Evolutionary conservation across 2,797 vertebrate species (phyloP), one percentile per base, ranked within the genome.

Genomic region (Triplophysa bombifrons): DNA sequence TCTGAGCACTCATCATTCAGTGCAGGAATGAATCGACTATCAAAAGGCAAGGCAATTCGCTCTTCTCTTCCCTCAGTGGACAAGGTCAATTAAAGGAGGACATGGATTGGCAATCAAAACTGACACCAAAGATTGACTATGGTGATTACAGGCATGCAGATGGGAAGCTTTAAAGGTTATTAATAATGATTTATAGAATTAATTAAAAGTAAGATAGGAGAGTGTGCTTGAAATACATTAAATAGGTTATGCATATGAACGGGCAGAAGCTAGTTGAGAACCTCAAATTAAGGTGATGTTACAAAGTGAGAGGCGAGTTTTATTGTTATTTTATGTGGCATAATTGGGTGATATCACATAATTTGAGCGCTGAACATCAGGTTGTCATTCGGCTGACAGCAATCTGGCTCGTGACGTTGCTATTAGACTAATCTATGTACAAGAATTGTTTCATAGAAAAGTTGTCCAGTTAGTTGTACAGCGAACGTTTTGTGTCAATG

Each of bases 181-280:
- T 94, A 94, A 93, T 93, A 93, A 92, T 93, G 93, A 94, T 94
- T 93, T 93, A 93, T 94, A 90, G 91, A 92, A 93, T 92, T 92
- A 92, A 93, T 94, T 94, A 93, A 90, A 92, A 89, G 89, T 92
- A 86, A 89, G 90, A 92, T 90, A 87, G 88, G 85, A 91, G 85
- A 90, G 65, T 72, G 81, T 89, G 89, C 84, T 84, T 91, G 89
- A 90, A 92, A 92, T 91, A 89, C 90, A 88, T 91, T 88, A 89
- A 90, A 89, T 90, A 92, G 89, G 86, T 92, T 88, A 77, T 84
- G 87, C 86, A 87, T 85, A 88, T 88, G 80, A 90, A 89, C 85
- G 86, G 86, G 84, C 86, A 85, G 81, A 75, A 80, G 87, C 87
- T 86, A 68, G 80, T 69, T 51, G 82, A 84, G 90, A 86, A 86